phyloP scores from a whole-genome alignment of 2,113 vertebrate genomes.

The Eptesicus fuscus region DNA sequence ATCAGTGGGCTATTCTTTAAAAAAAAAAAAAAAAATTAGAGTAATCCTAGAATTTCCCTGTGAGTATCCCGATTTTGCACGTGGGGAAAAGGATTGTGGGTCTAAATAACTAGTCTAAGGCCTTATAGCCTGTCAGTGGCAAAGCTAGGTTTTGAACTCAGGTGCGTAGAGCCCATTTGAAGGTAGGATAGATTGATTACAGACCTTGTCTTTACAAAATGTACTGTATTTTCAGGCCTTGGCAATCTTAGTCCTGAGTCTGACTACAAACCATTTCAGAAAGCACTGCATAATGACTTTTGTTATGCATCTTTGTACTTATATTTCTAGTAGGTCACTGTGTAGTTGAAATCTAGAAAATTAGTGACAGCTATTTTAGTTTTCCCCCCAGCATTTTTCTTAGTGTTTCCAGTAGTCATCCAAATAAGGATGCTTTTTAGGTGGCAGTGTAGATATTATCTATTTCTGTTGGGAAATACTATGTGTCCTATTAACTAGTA shows the following conservation, averaged over 20 bases:
- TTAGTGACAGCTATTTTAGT: neutral
- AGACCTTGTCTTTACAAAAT: neutral
- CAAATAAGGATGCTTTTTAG: neutral
- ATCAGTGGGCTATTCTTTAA: neutral
- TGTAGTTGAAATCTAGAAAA: neutral
- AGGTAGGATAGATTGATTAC: neutral
- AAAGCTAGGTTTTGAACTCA: neutral
- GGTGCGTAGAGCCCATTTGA: neutral
- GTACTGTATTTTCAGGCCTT: neutral
- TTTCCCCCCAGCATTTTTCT: neutral
- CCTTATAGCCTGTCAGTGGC: neutral
- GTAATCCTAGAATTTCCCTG: neutral
- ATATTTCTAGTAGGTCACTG: neutral
- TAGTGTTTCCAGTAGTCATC: neutral
- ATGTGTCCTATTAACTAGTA: neutral
- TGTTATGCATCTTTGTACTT: too few relatives aligned
- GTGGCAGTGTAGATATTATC: accelerated
- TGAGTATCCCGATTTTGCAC: neutral
- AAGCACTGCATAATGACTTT: neutral
- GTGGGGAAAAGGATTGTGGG: neutral
- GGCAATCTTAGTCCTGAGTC: neutral
- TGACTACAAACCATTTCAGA: neutral
- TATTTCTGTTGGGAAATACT: neutral
- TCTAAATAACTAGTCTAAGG: neutral
- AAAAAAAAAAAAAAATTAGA: neutral